phyloP scores from a whole-genome alignment of 2,113 vertebrate genomes.

The Bucco capensis region DNA sequence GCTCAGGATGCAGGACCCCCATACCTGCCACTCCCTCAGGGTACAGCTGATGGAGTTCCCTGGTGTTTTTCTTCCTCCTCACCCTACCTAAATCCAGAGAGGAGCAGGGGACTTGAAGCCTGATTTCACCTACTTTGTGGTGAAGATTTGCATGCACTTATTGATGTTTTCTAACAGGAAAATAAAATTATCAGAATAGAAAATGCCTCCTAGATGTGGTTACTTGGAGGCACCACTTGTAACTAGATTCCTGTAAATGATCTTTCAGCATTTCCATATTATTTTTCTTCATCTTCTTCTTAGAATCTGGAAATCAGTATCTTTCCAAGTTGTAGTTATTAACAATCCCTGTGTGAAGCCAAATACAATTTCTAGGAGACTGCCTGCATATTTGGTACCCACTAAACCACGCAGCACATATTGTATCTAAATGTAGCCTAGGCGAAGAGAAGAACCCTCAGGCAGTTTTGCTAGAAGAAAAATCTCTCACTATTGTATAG shows the following conservation, averaged over 20 bases:
- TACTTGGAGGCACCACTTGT: neutral
- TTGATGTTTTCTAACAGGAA: neutral
- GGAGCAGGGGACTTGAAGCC: neutral
- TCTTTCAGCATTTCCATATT: neutral
- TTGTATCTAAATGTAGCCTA: neutral
- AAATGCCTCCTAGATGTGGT: neutral
- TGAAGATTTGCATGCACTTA: neutral
- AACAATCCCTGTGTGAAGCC: neutral
- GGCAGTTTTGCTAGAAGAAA: too few relatives aligned
- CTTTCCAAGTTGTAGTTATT: neutral
- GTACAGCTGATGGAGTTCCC: neutral
- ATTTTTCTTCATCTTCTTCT: neutral
- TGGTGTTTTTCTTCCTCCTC: neutral
- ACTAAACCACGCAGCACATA: neutral
- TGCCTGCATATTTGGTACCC: neutral
- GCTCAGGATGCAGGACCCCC: rapidly evolving
- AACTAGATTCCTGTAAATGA: neutral
- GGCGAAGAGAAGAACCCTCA: too few relatives aligned
- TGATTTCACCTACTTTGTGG: neutral
- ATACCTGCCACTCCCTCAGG: neutral
- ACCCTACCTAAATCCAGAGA: neutral
- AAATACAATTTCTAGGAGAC: neutral
- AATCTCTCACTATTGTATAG: too few relatives aligned
- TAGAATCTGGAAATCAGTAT: neutral
- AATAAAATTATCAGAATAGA: neutral